Conservation (phyloP, 2,113 vertebrate species). For the Oenanthe melanoleuca region DNA sequence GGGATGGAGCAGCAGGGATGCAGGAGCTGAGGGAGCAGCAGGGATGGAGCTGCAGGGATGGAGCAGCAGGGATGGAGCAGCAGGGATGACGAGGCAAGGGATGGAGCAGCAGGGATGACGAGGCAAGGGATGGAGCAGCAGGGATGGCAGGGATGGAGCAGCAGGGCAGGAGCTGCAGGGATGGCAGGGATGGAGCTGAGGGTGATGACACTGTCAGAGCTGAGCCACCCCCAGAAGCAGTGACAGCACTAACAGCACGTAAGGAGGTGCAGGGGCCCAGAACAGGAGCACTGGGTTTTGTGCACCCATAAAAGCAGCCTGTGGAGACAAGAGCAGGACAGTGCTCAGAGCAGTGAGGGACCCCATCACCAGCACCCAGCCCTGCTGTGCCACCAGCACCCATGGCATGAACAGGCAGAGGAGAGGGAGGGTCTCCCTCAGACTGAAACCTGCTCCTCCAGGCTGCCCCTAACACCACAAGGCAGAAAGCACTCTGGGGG, state of each 20-base stretch:
- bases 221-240: rapidly evolving
- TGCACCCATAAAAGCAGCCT: not conserved
- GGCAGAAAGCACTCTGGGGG: not conserved
- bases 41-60: too few relatives aligned
- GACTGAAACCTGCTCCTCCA: not conserved
- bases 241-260: not conserved
- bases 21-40: too few relatives aligned
- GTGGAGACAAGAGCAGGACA: not conserved
- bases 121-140: too few relatives aligned
- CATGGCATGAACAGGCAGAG: rapidly evolving
- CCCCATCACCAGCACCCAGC: rapidly evolving
- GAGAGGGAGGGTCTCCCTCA: rapidly evolving
- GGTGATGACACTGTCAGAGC: too few relatives aligned
- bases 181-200: not conserved
- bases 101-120: too few relatives aligned
- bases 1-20: too few relatives aligned
- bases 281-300: not conserved
- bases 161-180: not conserved
- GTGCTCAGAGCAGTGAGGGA: rapidly evolving
- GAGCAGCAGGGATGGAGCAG: not conserved
- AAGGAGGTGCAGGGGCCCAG: rapidly evolving
- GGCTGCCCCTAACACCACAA: not conserved
- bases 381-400: not conserved
- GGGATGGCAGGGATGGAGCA: too few relatives aligned
- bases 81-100: not conserved